A percentile compares a stretch with the other conserved stretches of the same genome.
Conservation (phyloP, 1,140 invertebrate species). For the Caenorhabditis tropicalis region DNA sequence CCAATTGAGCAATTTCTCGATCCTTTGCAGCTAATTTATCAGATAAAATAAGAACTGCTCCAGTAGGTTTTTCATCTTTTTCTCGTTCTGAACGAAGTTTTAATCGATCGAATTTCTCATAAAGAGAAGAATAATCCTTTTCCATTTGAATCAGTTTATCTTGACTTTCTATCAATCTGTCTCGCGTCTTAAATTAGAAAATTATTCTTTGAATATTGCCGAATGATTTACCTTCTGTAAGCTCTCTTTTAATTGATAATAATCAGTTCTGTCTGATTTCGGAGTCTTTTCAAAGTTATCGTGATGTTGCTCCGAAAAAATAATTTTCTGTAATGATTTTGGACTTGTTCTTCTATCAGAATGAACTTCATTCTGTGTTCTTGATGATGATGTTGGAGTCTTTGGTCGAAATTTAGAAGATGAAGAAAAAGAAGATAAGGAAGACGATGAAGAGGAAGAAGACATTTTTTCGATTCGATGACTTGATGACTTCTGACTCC, state of each 20-base stretch:
- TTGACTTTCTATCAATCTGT: neutral
- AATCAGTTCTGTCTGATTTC: constrained; percentile 1
- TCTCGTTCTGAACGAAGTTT: neutral
- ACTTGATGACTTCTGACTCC: neutral
- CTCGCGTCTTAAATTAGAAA: neutral
- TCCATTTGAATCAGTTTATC: neutral
- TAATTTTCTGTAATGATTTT: neutral
- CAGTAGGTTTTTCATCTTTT: constrained; percentile 23
- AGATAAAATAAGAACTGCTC: constrained; percentile 18
- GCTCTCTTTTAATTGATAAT: constrained; percentile 15
- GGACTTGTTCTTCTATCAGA: neutral
- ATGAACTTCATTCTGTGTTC: neutral
- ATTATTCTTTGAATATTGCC: too few relatives aligned
- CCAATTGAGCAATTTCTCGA: constrained; percentile 41
- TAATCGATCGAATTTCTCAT: neutral
- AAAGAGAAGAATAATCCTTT: neutral
- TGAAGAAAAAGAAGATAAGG: neutral
- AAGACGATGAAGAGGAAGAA: neutral
- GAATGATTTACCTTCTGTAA: neutral
- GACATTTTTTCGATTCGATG: neutral
- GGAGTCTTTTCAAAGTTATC: neutral
- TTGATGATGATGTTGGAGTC: neutral
- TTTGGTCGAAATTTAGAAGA: constrained; percentile 1
- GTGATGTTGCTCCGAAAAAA: neutral
- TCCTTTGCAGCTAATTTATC: constrained; percentile 35